Percentiles rank a stretch among this genome's conserved stretches.
Evolutionary conservation across 2,797 vertebrate species (phyloP).

Genomic region (Galagoides demidoff): DNA sequence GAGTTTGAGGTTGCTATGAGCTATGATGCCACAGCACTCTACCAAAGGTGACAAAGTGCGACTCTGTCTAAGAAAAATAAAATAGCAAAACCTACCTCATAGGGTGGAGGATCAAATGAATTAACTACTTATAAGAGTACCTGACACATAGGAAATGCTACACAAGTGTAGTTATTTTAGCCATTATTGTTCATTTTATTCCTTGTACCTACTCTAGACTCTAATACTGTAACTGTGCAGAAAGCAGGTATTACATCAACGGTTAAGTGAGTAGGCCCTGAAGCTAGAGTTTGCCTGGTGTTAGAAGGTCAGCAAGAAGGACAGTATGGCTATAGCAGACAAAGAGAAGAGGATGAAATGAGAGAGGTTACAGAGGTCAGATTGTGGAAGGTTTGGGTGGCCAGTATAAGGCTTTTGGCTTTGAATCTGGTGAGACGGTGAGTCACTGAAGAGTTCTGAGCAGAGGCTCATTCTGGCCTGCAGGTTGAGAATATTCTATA

Average conservation of each 20-base stretch:
- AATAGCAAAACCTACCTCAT: neutral
- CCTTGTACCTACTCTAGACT: neutral
- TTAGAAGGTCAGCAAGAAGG: neutral
- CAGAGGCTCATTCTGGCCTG: neutral
- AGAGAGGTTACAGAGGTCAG: neutral
- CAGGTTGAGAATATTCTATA: neutral
- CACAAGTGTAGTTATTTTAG: neutral
- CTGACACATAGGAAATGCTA: neutral
- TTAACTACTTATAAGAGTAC: neutral
- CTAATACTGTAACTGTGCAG: neutral
- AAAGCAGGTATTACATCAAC: neutral
- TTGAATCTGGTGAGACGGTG: neutral
- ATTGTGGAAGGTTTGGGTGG: neutral
- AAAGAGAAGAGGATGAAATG: neutral
- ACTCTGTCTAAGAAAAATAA: no score
- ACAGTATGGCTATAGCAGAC: neutral
- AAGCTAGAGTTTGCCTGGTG: neutral
- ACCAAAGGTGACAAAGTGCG: no score
- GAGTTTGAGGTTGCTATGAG: no score
- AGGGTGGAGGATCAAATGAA: neutral
- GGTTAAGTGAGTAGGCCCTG: neutral
- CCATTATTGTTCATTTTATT: neutral
- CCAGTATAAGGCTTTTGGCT: neutral
- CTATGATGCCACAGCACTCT: no score
- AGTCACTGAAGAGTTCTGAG: neutral